Evolutionary conservation across 2,797 vertebrate species (phyloP).

Genomic region (Vultur gryphus): DNA sequence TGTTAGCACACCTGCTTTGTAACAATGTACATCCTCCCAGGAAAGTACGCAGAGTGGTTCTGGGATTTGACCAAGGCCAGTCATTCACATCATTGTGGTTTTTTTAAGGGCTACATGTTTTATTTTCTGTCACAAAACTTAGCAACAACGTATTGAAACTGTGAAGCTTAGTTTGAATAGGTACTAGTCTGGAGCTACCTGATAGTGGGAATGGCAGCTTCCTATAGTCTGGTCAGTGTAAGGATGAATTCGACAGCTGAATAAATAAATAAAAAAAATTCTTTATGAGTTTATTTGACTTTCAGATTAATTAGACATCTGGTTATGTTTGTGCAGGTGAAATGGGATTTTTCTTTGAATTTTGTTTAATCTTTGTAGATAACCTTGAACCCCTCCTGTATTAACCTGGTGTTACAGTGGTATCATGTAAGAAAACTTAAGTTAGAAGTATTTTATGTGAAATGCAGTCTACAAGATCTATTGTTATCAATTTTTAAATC

Average conservation of each 20-base stretch:
- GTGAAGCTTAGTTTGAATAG: not conserved
- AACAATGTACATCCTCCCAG: not conserved
- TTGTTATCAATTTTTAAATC: not conserved
- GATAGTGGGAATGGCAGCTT: not conserved
- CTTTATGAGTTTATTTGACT: not conserved
- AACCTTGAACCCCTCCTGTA: not conserved
- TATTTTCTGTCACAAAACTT: not conserved
- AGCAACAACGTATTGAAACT: not conserved
- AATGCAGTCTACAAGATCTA: not conserved
- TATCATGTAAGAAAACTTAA: not conserved
- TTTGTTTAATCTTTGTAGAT: not conserved
- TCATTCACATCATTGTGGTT: not conserved
- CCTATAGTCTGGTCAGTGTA: not conserved
- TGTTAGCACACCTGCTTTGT: not conserved
- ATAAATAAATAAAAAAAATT: not conserved
- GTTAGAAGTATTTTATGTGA: not conserved
- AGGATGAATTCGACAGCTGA: not conserved
- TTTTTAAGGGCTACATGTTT: not conserved
- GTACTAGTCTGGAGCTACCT: not conserved
- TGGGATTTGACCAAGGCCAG: not conserved
- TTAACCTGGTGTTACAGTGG: not conserved
- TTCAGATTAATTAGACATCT: not conserved
- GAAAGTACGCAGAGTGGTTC: not conserved
- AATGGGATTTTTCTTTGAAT: not conserved
- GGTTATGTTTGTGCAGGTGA: not conserved